phyloP scores from a whole-genome alignment of 2,888 invertebrate species.

The Euclidia mi region DNA sequence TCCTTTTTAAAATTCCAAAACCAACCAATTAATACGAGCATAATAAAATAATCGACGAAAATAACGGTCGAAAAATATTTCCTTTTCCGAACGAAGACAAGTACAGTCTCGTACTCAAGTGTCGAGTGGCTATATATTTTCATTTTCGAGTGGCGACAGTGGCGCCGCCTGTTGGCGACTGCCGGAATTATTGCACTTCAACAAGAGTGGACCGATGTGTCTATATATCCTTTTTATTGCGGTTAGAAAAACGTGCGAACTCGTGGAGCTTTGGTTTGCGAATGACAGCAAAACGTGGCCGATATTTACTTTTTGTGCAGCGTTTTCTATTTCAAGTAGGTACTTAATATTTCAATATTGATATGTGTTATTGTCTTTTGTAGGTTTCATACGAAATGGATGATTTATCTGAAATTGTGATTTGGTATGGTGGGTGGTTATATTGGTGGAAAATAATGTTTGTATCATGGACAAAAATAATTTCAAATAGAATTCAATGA shows the following conservation, averaged over 20 bases:
- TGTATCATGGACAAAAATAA: no score
- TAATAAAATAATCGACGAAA: conserved; percentile 23
- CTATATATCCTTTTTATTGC: conserved; percentile 72
- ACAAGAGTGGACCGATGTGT: conserved; percentile 66
- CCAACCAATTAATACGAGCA: not conserved
- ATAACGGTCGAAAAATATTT: conserved; percentile 42
- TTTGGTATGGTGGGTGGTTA: no score
- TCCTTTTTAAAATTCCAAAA: not conserved
- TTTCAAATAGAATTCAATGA: no score
- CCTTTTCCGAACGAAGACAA: conserved; percentile 50
- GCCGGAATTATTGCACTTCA: conserved; percentile 80
- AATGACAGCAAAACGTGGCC: conserved; percentile 52
- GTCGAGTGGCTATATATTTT: conserved; percentile 78
- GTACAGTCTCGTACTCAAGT: conserved; percentile 67
- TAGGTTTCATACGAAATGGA: no score
- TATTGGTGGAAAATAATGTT: no score
- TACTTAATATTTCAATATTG: conserved; percentile 40
- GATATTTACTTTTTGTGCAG: conserved; percentile 75
- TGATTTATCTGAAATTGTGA: no score
- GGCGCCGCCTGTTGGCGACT: conserved; percentile 81
- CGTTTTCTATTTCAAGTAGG: conserved; percentile 44
- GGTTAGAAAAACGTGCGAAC: conserved; percentile 61
- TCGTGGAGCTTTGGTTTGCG: conserved; percentile 35
- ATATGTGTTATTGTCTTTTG: not conserved
- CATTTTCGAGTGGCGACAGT: conserved; percentile 70